These are phyloP conservation scores for Dendrolimus kikuchii DNA, from an alignment of 1,140 invertebrate species.

Conservation along the genomic window DNA sequence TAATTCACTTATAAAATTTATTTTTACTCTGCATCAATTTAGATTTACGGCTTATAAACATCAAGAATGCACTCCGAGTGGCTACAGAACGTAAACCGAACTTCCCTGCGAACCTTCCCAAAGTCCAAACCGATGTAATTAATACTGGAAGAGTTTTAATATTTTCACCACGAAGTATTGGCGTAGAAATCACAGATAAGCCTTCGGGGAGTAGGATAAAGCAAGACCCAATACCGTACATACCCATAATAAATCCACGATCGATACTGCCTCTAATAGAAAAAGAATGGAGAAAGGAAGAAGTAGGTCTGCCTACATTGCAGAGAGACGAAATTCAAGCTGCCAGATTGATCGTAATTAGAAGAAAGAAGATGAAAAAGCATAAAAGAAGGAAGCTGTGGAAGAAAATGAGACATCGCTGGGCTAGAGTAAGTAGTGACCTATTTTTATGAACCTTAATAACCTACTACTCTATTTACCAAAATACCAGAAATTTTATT, in stretches of 20 bases:
- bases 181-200: constrained; percentile 44
- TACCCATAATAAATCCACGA: constrained; percentile 54
- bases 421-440: constrained; percentile 74
- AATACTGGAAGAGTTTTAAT: constrained; percentile 9
- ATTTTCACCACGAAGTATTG: constrained; percentile 41
- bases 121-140: constrained; percentile 23
- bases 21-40: constrained; percentile 15
- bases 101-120: constrained; percentile 21
- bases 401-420: constrained; percentile 83
- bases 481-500: constrained; percentile 9
- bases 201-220: constrained; percentile 28
- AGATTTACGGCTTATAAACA: constrained; percentile 51
- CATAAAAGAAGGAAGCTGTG: constrained; percentile 87
- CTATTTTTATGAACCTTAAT: not conserved
- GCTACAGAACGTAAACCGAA: constrained; percentile 42
- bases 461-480: constrained; percentile 4
- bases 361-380: constrained; percentile 88
- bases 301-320: constrained; percentile 49
- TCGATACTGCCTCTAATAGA: constrained; percentile 60
- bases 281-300: constrained; percentile 49
- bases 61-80: constrained; percentile 43
- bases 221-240: constrained; percentile 47
- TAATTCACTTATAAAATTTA: constrained; percentile 2
- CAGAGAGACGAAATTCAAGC: constrained; percentile 76
- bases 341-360: constrained; percentile 81